phyloP scores from a whole-genome alignment of 2,797 vertebrate species.

The Ataeniobius toweri region DNA sequence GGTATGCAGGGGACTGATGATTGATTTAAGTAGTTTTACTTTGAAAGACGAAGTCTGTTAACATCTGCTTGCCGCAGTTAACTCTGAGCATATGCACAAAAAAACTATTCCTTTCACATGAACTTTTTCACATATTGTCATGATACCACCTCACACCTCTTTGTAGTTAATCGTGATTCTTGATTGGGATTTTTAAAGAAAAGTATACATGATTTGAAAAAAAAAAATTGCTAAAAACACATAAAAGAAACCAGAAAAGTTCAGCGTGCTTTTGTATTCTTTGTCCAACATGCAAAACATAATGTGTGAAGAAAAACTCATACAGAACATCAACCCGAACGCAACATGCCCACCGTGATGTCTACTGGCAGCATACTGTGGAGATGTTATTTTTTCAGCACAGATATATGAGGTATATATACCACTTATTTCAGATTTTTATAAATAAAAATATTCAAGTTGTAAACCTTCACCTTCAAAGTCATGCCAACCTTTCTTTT shows the following conservation, averaged over 20 bases:
- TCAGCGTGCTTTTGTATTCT: background rate
- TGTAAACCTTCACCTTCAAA: background rate
- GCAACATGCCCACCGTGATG: too few species aligned
- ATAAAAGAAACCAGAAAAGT: background rate
- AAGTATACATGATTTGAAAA: background rate
- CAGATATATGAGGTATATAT: too few species aligned
- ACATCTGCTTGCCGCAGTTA: background rate
- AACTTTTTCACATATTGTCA: background rate
- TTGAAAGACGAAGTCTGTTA: slow-evolving; percentile 13
- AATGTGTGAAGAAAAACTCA: too few species aligned
- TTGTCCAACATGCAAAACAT: too few species aligned
- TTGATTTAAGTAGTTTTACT: slow-evolving; percentile 28
- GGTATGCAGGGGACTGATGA: background rate
- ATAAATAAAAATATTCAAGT: too few species aligned
- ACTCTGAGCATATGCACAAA: background rate
- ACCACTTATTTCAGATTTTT: too few species aligned
- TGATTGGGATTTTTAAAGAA: background rate
- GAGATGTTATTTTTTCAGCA: too few species aligned
- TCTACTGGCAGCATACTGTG: too few species aligned
- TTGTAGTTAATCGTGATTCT: too few species aligned
- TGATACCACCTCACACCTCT: background rate
- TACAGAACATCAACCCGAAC: too few species aligned
- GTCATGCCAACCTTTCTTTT: background rate
- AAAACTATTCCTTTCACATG: background rate
- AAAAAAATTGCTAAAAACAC: background rate